phyloP scores from a whole-genome alignment of 1,140 invertebrate genomes.

The Apis cerana region DNA sequence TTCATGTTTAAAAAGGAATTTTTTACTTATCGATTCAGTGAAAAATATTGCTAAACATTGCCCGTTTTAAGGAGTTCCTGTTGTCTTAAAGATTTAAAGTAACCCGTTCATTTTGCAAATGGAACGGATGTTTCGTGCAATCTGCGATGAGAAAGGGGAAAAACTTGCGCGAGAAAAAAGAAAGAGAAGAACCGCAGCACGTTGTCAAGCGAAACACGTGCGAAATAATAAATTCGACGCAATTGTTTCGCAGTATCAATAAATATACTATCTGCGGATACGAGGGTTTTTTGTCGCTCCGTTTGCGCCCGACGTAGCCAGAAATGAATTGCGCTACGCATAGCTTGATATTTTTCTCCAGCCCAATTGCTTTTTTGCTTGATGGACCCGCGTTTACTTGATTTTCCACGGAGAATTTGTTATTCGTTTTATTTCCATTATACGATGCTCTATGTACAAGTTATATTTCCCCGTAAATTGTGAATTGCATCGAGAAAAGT shows the following conservation, averaged over 20 bases:
- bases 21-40: too few relatives aligned
- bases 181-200: slow-evolving; percentile 31
- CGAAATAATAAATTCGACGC: slow-evolving; percentile 66
- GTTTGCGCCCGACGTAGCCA: slow-evolving; percentile 39
- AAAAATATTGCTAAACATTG: too few relatives aligned
- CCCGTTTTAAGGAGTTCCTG: too few relatives aligned
- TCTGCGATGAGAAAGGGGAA: not conserved
- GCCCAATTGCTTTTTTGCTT: slow-evolving; percentile 49
- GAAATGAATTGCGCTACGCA: slow-evolving; percentile 56
- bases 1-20: too few relatives aligned
- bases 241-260: slow-evolving; percentile 68
- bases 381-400: slow-evolving; percentile 23
- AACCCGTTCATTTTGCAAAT: slow-evolving; percentile 18
- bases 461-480: not conserved
- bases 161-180: too few relatives aligned
- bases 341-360: slow-evolving; percentile 45
- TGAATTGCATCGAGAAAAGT: not conserved
- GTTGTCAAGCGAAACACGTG: slow-evolving; percentile 35
- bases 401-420: slow-evolving; percentile 38
- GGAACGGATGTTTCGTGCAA: slow-evolving; percentile 6
- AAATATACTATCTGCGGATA: slow-evolving; percentile 63
- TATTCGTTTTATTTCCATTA: not conserved
- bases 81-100: not conserved
- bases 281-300: slow-evolving; percentile 49
- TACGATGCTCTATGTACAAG: not conserved